These are phyloP conservation scores for Mimachlamys varia DNA, from an alignment of 2,888 invertebrate genomes.

Conservation along the genomic window DNA sequence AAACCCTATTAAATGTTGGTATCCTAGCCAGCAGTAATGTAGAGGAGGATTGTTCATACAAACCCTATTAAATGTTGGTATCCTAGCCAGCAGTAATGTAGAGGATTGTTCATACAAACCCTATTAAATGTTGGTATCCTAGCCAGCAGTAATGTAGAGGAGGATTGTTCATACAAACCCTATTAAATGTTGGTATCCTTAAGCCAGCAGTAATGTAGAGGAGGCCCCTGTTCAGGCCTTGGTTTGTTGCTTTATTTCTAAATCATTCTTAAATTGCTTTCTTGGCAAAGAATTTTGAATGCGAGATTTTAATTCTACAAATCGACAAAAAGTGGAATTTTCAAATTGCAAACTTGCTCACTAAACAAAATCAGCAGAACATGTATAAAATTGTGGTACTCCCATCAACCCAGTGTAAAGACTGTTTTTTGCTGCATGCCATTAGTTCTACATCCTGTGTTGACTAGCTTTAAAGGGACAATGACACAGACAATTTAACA, in stretches of 20 bases:
- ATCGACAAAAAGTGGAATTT: neutral
- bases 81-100: too few species aligned
- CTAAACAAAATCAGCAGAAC: neutral
- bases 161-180: neutral
- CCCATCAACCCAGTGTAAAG: neutral
- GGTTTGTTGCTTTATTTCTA: neutral
- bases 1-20: too few species aligned
- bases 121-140: neutral
- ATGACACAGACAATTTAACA: constrained; percentile 31
- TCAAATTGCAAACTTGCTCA: neutral
- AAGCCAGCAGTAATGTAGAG: neutral
- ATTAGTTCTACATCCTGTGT: neutral
- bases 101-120: too few species aligned
- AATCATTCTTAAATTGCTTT: neutral
- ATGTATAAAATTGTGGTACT: neutral
- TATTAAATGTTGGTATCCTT: neutral
- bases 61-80: too few species aligned
- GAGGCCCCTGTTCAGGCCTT: neutral
- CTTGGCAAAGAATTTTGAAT: neutral
- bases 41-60: too few species aligned
- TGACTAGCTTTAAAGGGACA: constrained; percentile 9
- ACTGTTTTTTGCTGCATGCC: neutral
- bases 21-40: too few species aligned
- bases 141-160: too few species aligned
- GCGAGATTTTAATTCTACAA: neutral